Evolutionary conservation across 2,888 invertebrate genomes (phyloP).

Genomic region (Caradrina kadenii): DNA sequence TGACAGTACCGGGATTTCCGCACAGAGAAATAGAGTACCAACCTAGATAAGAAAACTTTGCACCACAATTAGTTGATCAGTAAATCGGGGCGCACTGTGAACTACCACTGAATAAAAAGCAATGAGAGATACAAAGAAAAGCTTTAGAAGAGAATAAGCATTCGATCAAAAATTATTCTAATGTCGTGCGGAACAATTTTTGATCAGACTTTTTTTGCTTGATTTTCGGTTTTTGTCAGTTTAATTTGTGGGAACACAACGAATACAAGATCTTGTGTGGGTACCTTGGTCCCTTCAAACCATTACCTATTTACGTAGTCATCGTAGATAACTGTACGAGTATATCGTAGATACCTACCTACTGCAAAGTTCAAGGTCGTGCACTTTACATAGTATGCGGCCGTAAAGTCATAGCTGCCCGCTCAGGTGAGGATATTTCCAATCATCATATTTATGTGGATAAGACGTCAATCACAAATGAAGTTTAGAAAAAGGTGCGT

Average conservation of each 20-base stretch:
- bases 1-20: conserved; percentile 22
- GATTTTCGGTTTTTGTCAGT: neutral
- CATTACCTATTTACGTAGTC: no score
- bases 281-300: no score
- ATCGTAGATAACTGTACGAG: no score
- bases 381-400: neutral
- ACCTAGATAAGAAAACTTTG: conserved; percentile 8
- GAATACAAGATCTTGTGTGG: no score
- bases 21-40: neutral
- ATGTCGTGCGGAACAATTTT: neutral
- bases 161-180: no score
- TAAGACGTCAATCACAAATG: neutral
- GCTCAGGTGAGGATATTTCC: conserved; percentile 12
- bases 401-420: conserved; percentile 26
- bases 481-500: no score
- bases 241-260: no score
- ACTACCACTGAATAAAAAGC: neutral
- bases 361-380: neutral
- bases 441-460: conserved; percentile 18
- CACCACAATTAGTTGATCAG: conserved; percentile 2
- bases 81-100: conserved; percentile 2
- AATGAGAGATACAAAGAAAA: neutral
- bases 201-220: neutral
- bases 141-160: neutral
- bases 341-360: neutral